phyloP scores from a whole-genome alignment of 2,113 vertebrate genomes.

The Periophthalmus modestus region DNA sequence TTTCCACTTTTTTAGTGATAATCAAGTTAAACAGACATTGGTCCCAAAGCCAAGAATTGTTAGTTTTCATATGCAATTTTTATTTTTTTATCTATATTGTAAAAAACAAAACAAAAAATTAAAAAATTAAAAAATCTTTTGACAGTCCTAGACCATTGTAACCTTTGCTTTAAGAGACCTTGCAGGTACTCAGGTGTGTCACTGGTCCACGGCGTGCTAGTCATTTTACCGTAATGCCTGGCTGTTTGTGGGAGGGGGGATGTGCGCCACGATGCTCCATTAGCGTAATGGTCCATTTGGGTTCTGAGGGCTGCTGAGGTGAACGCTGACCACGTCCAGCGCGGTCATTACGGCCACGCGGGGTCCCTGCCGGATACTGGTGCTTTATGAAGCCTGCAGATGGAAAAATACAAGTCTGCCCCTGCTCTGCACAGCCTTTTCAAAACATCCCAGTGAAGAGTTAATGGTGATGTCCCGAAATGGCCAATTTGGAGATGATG shows the following conservation, averaged over 20 bases:
- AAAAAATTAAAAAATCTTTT: neutral
- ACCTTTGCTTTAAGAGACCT: neutral
- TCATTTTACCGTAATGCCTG: neutral
- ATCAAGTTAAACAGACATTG: too few species aligned
- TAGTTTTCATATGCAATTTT: too few species aligned
- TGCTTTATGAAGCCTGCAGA: slow-evolving; percentile 8
- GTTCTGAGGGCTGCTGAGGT: slow-evolving; percentile 6
- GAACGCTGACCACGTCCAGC: slow-evolving; percentile 7
- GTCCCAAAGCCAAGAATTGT: too few species aligned
- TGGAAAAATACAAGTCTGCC: slow-evolving; percentile 3
- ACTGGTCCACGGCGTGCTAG: neutral
- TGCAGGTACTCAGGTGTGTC: neutral
- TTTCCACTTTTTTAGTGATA: too few species aligned
- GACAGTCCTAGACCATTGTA: neutral
- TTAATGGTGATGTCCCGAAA: neutral
- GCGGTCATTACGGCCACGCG: neutral
- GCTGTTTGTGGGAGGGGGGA: slow-evolving; percentile 1
- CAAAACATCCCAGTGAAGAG: neutral
- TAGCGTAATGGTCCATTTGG: slow-evolving; percentile 14
- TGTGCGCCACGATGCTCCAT: neutral
- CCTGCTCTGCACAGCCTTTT: neutral
- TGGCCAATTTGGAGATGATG: neutral
- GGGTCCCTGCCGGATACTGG: neutral
- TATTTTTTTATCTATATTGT: too few species aligned
- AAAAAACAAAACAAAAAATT: too few species aligned